Base-by-base conservation (phyloP, 2,113 vertebrate species). In the Paralichthys olivaceus region DNA sequence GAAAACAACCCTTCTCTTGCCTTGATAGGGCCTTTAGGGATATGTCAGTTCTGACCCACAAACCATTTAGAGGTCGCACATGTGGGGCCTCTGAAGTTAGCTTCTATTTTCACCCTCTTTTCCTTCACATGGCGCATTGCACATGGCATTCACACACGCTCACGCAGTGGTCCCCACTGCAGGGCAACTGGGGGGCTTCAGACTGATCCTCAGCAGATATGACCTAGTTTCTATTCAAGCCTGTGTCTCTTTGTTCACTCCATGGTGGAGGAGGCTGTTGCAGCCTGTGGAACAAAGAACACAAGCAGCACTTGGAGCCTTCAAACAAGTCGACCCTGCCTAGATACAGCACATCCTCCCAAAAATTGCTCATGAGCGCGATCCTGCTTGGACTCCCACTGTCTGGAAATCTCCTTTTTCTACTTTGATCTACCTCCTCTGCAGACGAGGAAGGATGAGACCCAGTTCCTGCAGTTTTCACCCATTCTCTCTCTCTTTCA, bases 191-290 rank as follows among this genome's bases (percentile, higher is more conserved):
- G 84, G 43, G 86, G 86, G 84, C 72, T 80, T 68, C 84, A 86
- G 84, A 75, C 86, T 62, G 86, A 91, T 88, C 87, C 88, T 84
- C 81, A 4, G 45, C 87, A 84, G 84, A 90, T 87, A 86, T 94
- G 93, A 94, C 94, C 93, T 92, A 94, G 58, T 93, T 94, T 93
- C 90, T 79, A 88, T 87, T 90, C 88, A 92, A 72, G 70, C 83
- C 80, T 2, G 63, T 77, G 77, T 85, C 81, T 74, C 90, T 94
- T 94, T 95, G 93, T 93, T 90, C 60, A 1, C 82, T 77, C 83
- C 64, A 22, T 2, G 77, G 78, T 59, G 77, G 81, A 84, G 70
- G 84, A 87, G 83, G 85, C 71, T 72, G 72, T 83, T 63, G 78
- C 73, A 70, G 84, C 70, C 69, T 12, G 61, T 43, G 74, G 76